Conservation (phyloP, 2,888 invertebrate genomes). For the Vannuccia rotundouncinata region DNA sequence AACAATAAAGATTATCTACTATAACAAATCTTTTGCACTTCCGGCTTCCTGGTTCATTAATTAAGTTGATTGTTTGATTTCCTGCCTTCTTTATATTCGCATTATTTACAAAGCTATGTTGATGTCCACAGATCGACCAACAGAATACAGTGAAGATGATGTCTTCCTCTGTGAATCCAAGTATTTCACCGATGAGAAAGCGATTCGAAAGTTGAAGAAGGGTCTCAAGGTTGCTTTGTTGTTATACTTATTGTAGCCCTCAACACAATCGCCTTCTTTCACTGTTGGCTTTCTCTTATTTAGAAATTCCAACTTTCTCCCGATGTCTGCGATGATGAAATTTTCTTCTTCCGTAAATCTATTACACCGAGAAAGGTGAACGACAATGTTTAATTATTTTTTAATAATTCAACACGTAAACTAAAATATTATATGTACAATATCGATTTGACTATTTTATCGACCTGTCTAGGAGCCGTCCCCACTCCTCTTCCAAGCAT, state of each 20-base stretch:
- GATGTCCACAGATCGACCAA: constrained; percentile 87
- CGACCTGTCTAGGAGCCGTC: constrained; percentile 57
- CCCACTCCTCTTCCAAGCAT: constrained; percentile 56
- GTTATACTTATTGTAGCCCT: neutral
- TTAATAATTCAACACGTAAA: neutral
- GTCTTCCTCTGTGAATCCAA: constrained; percentile 84
- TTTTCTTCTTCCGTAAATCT: constrained; percentile 68
- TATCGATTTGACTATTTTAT: neutral
- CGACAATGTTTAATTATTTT: neutral
- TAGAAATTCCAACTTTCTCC: constrained; percentile 68
- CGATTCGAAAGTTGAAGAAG: constrained; percentile 51
- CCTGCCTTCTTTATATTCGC: no score
- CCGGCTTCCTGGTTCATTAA: no score
- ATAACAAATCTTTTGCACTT: no score
- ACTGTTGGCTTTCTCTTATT: constrained; percentile 42
- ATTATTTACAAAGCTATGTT: no score
- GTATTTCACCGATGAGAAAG: constrained; percentile 74
- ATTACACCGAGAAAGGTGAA: constrained; percentile 58
- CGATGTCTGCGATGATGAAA: constrained; percentile 81
- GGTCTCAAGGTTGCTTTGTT: constrained; percentile 44
- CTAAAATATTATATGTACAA: neutral
- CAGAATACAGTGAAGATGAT: constrained; percentile 84
- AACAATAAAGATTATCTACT: neutral
- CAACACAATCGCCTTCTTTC: neutral
- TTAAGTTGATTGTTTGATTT: no score